phyloP scores from a whole-genome alignment of 1,140 invertebrate species.

The Drosophila triauraria region DNA sequence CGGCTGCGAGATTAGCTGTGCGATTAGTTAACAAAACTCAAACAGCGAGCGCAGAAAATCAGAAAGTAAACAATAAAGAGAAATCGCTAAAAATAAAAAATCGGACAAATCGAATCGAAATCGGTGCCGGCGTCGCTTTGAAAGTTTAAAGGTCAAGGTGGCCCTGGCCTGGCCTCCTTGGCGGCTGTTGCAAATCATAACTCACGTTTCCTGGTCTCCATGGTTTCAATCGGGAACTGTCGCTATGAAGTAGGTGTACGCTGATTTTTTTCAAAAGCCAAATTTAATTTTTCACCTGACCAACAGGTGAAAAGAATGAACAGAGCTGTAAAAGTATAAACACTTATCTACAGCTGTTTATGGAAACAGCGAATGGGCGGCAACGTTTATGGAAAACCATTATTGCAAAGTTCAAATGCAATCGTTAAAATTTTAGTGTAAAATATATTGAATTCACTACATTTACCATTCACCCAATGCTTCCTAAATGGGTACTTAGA shows the following conservation, averaged over 20 bases:
- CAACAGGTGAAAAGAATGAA: slow-evolving; percentile 10
- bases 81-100: slow-evolving; percentile 11
- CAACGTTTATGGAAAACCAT: slow-evolving; percentile 7
- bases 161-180: slow-evolving; percentile 20
- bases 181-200: slow-evolving; percentile 18
- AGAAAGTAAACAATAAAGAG: slow-evolving; percentile 46
- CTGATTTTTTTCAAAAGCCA: background rate
- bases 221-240: background rate
- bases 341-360: slow-evolving; percentile 50
- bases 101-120: slow-evolving; percentile 11
- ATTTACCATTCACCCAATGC: background rate
- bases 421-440: background rate
- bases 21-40: slow-evolving; percentile 57
- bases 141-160: slow-evolving; percentile 65
- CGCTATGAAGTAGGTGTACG: background rate
- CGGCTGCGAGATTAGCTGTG: slow-evolving; percentile 45
- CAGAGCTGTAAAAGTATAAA: slow-evolving; percentile 20
- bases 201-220: slow-evolving; percentile 38
- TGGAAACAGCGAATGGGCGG: slow-evolving; percentile 1
- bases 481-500: background rate
- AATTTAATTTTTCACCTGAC: slow-evolving; percentile 16
- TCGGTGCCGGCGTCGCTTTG: slow-evolving; percentile 31
- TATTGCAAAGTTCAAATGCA: background rate
- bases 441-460: background rate
- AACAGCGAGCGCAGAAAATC: slow-evolving; percentile 23